These are phyloP conservation scores for Eupithecia centaureata DNA, from an alignment of 2,888 invertebrate genomes.

Conservation along the genomic window DNA sequence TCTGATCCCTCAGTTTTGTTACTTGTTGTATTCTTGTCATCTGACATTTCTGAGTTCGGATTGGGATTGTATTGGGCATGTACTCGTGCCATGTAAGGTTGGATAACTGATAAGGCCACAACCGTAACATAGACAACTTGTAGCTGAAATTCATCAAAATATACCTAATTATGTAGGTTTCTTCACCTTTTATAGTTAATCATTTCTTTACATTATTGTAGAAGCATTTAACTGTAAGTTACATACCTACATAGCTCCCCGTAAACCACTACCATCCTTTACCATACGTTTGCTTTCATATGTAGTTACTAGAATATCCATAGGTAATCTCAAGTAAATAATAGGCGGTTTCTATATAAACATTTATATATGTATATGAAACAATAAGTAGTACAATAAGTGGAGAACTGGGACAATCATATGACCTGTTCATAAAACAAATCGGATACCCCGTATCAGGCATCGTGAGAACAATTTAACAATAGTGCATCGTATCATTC, in stretches of 20 bases:
- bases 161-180: background rate
- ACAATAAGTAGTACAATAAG: background rate
- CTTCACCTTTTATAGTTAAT: background rate
- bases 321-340: background rate
- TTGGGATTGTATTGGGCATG: slow-evolving; percentile 56
- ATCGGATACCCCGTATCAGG: slow-evolving; percentile 33
- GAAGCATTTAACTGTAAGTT: background rate
- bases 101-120: slow-evolving; percentile 50
- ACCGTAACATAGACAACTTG: slow-evolving; percentile 47
- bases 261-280: too few species aligned
- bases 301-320: too few species aligned
- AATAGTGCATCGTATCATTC: slow-evolving; percentile 54
- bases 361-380: too few species aligned
- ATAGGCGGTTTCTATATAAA: too few species aligned
- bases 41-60: slow-evolving; percentile 76
- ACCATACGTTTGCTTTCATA: too few species aligned
- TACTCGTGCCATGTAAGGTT: background rate
- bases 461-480: slow-evolving; percentile 60
- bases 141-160: slow-evolving; percentile 26
- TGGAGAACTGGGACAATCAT: background rate
- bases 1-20: slow-evolving; percentile 70
- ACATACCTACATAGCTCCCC: too few species aligned
- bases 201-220: background rate
- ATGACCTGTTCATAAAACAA: background rate
- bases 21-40: slow-evolving; percentile 64